Base-by-base conservation (phyloP, 2,888 invertebrate genomes). In the Brenthis hecate region DNA sequence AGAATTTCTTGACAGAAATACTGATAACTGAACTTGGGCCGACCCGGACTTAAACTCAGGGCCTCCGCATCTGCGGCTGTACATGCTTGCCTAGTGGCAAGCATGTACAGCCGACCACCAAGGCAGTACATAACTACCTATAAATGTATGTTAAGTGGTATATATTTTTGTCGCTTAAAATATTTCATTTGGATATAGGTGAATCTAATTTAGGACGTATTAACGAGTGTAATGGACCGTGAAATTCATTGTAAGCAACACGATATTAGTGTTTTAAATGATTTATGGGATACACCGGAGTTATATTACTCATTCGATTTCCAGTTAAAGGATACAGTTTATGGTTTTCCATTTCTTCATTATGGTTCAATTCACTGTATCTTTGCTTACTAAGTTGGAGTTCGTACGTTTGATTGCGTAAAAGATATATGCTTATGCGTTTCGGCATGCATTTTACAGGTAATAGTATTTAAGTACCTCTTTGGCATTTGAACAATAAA, bases 221-320 rank as follows among this genome's bases (percentile, higher is more conserved):
- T 89, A 89, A 79, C 80, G 74, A 72, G 75, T 71, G 72, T 77
- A 77, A 72, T 75, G 83, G 81, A 74, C 79, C 89, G 87, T 89
- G 89, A 89, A 90, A 90, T 90, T 77, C 76, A 80, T 76, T 80
- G 85, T 88, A 84, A 84, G 78, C 77, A 76, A 80, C 78, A 78
- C 79, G 81, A 85, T 82, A 85, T 88, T 86, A 85, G 83, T 83
- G 79, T 74, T 72, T 68, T 72, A 70, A 74, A 70, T 87, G 87
- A 88, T 88, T 88, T 88, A 88, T 78, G 81, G 79, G 62, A 13
- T 28, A 47, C 48, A 54, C 32, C 47, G 57, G 69, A 62, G 65
- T 71, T 72, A 73, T 75, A 72, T 75, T 74, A 74, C 66, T 61
- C 71, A 77, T 80, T 82, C 80, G 79, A 78, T 77, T 80, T 80